Evolutionary conservation across 2,113 vertebrate species (phyloP), one percentile per base, ranked within the genome.

Genomic region (Regulus satrapa): DNA sequence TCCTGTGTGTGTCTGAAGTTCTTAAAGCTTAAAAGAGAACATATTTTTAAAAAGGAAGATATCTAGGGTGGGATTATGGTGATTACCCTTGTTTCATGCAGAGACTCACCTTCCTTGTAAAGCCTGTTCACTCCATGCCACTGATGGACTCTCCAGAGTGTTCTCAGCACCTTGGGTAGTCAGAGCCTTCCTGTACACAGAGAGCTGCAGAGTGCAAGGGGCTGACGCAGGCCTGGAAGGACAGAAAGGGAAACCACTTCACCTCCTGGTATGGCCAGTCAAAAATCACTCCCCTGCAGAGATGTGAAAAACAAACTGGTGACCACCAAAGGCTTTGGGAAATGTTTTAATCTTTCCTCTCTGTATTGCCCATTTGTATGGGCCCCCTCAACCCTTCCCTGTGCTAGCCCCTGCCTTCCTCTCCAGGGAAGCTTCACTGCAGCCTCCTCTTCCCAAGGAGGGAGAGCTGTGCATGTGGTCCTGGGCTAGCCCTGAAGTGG

Each of bases 281-380:
- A 1, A 89, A 95, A 95, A 88, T 21, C 88, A 81, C 56, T 77
- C 38, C 93, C 95, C 94, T 92, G 93, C 68, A 96, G 85, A 96
- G 88, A 96, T 94, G 88, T 96, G 96, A 96, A 97, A 91, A 93
- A 61, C 62, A 68, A 92, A 66, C 85, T 34, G 2, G 76, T 61
- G 82, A 85, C 73, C 31, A 28, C 38, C 66, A 49, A 91, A 82
- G 83, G 66, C 91, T 77, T 73, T 49, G 52, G 76, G 59, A 88
- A 86, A 69, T 0, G 1, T 31, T 80, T 56, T 62, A 16, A 71
- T 59, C 56, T 58, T 52, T 85, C 84, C 48, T 58, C 51, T 75
- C 80, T 54, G 41, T 69, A 40, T 76, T 63, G 32, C 58, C 49
- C 2, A 0, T 38, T 46, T 23, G 21, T 43, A 7, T 13, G 12